A percentile compares a stretch with the other conserved stretches of the same genome.
phyloP scores from a whole-genome alignment of 30 jellyfish, hydroid and myxozoan species.

The Clytia hemisphaerica region DNA sequence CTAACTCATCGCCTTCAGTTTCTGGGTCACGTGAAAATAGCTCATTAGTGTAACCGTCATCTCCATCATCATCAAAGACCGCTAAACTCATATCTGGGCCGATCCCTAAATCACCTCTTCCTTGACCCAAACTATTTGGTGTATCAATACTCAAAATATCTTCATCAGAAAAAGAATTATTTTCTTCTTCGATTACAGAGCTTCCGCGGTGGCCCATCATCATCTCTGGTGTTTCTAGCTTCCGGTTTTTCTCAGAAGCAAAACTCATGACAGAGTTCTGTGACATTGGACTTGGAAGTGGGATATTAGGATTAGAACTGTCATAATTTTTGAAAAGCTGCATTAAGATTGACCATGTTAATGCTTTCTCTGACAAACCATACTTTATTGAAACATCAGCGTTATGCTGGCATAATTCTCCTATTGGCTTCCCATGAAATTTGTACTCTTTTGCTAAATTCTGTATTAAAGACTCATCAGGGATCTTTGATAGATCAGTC shows the following conservation, averaged over 20 bases:
- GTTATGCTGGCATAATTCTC: conserved; percentile 46
- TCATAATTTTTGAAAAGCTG: conserved; percentile 5
- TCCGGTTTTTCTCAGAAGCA: too few relatives aligned
- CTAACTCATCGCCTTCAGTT: conserved; percentile 22
- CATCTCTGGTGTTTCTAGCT: too few relatives aligned
- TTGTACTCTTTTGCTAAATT: conserved; percentile 33
- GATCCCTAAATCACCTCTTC: too few relatives aligned
- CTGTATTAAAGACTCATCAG: conserved; percentile 14
- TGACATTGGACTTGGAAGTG: too few relatives aligned
- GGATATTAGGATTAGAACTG: not conserved
- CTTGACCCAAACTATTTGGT: too few relatives aligned
- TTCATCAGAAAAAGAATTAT: too few relatives aligned
- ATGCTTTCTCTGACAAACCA: conserved; percentile 56
- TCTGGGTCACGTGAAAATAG: conserved; percentile 33
- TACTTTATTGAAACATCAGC: conserved; percentile 44
- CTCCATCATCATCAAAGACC: conserved; percentile 58
- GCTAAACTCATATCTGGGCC: conserved; percentile 22
- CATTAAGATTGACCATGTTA: conserved; percentile 64
- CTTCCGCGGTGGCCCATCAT: too few relatives aligned
- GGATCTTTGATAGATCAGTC: too few relatives aligned
- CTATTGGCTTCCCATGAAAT: conserved; percentile 32
- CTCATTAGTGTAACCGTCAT: conserved; percentile 74
- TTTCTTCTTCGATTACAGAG: too few relatives aligned
- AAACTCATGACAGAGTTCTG: too few relatives aligned
- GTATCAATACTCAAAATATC: too few relatives aligned